These are phyloP conservation scores for Popillia japonica DNA, from an alignment of 1,140 invertebrate genomes.

Conservation along the genomic window DNA sequence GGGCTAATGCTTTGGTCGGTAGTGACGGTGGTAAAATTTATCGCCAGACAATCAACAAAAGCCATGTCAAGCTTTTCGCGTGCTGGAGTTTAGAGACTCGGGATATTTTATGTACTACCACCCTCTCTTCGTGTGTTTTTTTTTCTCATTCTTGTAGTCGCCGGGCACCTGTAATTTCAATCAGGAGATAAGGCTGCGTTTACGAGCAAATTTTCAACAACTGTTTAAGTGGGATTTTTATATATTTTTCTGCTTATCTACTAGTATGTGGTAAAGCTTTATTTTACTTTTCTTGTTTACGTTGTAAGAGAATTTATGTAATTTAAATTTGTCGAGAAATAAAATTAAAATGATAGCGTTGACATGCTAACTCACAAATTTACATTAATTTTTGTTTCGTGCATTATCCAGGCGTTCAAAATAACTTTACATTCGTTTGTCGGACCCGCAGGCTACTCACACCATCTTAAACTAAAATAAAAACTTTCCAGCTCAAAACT, in stretches of 20 bases:
- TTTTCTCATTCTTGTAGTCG: neutral
- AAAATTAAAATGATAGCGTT: neutral
- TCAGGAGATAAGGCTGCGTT: neutral
- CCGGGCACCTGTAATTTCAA: constrained; percentile 4
- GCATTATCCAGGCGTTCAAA: no score
- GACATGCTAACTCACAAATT: neutral
- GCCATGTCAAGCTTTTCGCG: neutral
- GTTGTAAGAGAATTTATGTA: neutral
- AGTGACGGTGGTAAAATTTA: neutral
- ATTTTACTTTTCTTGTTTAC: neutral
- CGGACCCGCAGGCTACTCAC: no score
- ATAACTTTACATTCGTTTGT: no score
- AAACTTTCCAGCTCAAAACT: no score
- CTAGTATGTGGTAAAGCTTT: neutral
- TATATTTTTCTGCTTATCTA: neutral
- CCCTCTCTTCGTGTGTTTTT: neutral
- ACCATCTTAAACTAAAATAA: no score
- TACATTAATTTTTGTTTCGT: no score
- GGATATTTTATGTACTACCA: neutral
- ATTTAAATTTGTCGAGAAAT: neutral
- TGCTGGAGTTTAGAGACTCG: neutral
- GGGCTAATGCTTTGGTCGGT: neutral
- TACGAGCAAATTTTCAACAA: neutral
- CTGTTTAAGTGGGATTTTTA: neutral
- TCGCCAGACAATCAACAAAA: constrained; percentile 2